Base-by-base conservation (phyloP, 2,888 invertebrate species). In the Oscheius sp. region DNA sequence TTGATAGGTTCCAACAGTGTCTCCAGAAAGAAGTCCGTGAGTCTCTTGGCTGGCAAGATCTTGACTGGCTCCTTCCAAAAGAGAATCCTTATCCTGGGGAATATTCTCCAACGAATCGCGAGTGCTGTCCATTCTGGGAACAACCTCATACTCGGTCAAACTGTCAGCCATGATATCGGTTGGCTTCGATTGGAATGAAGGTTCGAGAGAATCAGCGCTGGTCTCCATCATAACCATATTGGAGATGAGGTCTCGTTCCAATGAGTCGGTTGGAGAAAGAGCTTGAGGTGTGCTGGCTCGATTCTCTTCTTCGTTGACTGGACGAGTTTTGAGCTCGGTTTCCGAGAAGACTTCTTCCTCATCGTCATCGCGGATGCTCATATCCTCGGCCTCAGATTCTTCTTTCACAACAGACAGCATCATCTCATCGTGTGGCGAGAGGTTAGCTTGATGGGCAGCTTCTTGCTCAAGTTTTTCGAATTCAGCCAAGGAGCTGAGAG, bases 371-470 rank as follows among this genome's bases (percentile, higher is more conserved):
- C 81, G 74, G 10, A 76, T 78, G 66, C 85, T 86, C 84, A 86
- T 86, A 46, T 85, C 86, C 52, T 86, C 86, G 1, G 81, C 80
- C 69, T 86, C 86, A 15, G 79, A 79, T 66, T 86, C 86, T 58
- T 86, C 86, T 10, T 81, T 72, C 29, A 86, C 86, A 58, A 86
- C 84, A 12, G 83, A 83, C 31, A 86, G 70, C 73, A 84, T 80
- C 86, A 86, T 86, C 25, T 75, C 79, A 23, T 66, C 73, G 20
- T 76, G 71, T 15, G 79, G 73, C 15, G 71, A 70, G 45, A 70
- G 70, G 46, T 76, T 77, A 5, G 52, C 37, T 42, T 68, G 53
- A 42, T 74, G 69, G n/a, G 73, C 65, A 2, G 57, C 46, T 68
- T 86, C 85, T n/a, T 72, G 72, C 68, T 86, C 86, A 1, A 84